Evolutionary conservation across 2,113 vertebrate genomes (phyloP).

Genomic region (Vicugna pacos): DNA sequence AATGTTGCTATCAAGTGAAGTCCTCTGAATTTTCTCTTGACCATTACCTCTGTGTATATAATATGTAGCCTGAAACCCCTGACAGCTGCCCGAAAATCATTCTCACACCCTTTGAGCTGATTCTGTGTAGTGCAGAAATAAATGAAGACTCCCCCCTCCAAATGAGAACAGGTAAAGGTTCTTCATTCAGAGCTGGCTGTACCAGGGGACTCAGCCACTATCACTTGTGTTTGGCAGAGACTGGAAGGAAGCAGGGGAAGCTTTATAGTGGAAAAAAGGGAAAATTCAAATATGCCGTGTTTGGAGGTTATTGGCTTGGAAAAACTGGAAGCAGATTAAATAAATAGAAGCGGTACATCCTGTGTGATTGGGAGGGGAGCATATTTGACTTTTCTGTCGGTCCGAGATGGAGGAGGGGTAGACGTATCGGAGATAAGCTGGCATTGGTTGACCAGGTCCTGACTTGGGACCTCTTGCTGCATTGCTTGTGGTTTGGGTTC

Average conservation of each 20-base stretch:
- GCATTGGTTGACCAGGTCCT: not conserved
- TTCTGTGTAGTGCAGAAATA: not conserved
- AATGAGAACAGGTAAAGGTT: not conserved
- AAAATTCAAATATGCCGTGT: not conserved
- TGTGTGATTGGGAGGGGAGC: not conserved
- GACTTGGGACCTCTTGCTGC: not conserved
- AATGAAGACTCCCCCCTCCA: not conserved
- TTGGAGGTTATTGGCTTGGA: not conserved
- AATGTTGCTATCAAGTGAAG: conserved; percentile 14
- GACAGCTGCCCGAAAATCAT: not conserved
- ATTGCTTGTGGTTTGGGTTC: not conserved
- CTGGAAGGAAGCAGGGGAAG: not conserved
- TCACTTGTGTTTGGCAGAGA: not conserved
- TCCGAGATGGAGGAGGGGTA: not conserved
- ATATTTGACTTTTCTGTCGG: not conserved
- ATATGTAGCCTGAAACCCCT: not conserved
- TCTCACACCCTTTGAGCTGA: not conserved
- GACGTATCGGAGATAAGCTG: not conserved
- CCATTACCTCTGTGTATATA: not conserved
- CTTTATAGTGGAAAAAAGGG: not conserved
- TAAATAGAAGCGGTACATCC: not conserved
- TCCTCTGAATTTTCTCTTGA: not conserved
- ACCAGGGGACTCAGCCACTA: not conserved
- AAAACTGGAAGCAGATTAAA: not conserved
- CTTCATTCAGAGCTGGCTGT: not conserved